Base-by-base conservation (phyloP, 2,888 invertebrate genomes). In the Stenodera caucasica region DNA sequence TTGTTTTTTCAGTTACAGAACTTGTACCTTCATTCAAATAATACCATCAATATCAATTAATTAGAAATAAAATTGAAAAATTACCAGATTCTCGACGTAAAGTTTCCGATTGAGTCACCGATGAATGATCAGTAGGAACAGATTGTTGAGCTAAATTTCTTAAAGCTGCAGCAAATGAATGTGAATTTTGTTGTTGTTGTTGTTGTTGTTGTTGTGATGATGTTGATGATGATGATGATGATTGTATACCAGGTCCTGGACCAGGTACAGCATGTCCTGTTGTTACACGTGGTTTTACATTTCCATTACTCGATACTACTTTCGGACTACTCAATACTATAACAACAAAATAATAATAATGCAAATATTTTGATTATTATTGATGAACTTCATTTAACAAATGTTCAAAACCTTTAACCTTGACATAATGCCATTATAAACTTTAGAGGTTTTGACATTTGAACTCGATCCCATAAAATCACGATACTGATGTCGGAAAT, bases 101-200 rank as follows among this genome's bases (percentile, higher is more conserved):
- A 21, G 74, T 62, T 55, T 75, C 67, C 29, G 67, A 55, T 59
- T 72, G 72, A 51, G 58, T 71, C 12, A 68, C 63, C 35, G 74
- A 60, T 49, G 75, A 65, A 61, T 75, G 75, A 57, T 76, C 75
- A 33, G 65, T 77, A 70, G 90, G 91, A 61, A 91, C 92, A 21
- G 94, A 94, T 81, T 96, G 95, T 82, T 96, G 94, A 66, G 96
- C 96, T 69, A 96, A 85, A 78, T 92, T 93, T 61, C 96, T 86
- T 55, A 96, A 83, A 23, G 96, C 96, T 51, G 95, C 94, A 55
- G 96, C 95, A 83, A 96, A 96, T 61, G 94, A 94, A 23, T 88
- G 88, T 14, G 82, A 80, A 40, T 66, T 54, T 62, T 72, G 74
- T 58, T 70, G 68, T 55, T 58, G 58, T 14, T 60, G 61, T 23